phyloP scores from a whole-genome alignment of 2,888 invertebrate genomes.

The Polietes domitor region DNA sequence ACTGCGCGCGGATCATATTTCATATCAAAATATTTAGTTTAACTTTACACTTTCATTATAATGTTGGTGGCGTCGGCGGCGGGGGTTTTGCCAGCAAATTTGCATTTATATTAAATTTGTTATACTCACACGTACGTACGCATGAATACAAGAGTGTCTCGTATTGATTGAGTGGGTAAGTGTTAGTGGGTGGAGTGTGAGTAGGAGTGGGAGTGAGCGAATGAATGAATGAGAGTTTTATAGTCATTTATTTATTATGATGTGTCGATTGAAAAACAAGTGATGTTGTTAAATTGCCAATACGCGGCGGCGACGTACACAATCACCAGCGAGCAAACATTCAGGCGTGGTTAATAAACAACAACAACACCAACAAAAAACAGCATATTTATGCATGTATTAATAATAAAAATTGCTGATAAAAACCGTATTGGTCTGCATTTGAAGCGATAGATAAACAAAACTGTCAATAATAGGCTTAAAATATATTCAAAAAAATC shows the following conservation, averaged over 20 bases:
- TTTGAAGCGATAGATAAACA: conserved; percentile 63
- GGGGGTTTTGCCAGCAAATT: conserved; percentile 47
- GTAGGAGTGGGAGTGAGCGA: background rate
- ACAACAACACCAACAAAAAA: too few species aligned
- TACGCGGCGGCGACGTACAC: conserved; percentile 5
- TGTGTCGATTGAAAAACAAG: conserved; percentile 65
- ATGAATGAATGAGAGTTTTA: conserved; percentile 42
- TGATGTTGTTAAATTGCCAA: conserved; percentile 48
- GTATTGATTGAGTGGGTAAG: conserved; percentile 27
- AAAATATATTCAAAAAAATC: conserved; percentile 35
- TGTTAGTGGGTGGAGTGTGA: background rate
- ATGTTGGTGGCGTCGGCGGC: background rate
- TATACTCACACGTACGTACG: conserved; percentile 37
- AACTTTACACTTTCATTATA: conserved; percentile 63
- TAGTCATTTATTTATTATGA: conserved; percentile 62
- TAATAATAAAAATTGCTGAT: conserved; percentile 42
- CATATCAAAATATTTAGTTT: conserved; percentile 66
- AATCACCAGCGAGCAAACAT: background rate
- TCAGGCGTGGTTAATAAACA: background rate
- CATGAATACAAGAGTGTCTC: conserved; percentile 6
- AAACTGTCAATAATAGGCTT: conserved; percentile 63
- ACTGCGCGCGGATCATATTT: conserved; percentile 58
- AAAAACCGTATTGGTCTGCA: conserved; percentile 54
- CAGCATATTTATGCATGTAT: conserved; percentile 45
- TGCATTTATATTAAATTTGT: conserved; percentile 68